Evolutionary conservation across 2,797 vertebrate species (phyloP), one percentile per base, ranked within the genome.

Genomic region (Saxicola maurus): DNA sequence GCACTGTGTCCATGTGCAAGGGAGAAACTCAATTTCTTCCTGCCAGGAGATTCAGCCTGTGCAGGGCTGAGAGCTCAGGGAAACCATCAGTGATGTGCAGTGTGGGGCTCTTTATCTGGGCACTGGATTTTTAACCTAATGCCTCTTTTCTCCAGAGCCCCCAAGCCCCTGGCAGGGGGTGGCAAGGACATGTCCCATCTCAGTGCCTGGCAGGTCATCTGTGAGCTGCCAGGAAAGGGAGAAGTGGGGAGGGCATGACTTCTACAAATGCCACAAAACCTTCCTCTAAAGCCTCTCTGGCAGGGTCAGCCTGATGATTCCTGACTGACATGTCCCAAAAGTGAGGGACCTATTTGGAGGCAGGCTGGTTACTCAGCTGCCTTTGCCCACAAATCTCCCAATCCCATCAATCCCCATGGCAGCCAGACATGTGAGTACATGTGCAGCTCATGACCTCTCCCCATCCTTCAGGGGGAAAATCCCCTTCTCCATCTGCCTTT

Each of bases 401-500:
- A 6, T 7, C 31, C 1, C 4, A 23, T 3, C 0, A 2, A 8
- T 25, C 7, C 38, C 42, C 7, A 17, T 0, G 56, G 35, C 45
- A 66, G 62, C n/a, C 1, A 0, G 8, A 14, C 38, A 10, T 0
- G 0, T 1, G 15, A 27, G 42, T 3, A 5, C 74, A 62, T 2
- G 1, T 45, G 66, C 23, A 59, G 65, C 31, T 49, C 73, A 6
- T 19, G 28, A 31, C 31, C 43, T 71, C 31, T 83, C 17, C 49
- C 11, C 27, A 40, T 33, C 37, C 48, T 68, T 17, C 2, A 11
- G 20, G 51, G 38, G 3, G 17, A 2, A 7, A 56, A 49, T 24
- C 27, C 38, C 48, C 37, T 68, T 51, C n/a, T 60, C 45, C 33
- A 2, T 1, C 11, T 9, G 28, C 61, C 53, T 49, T 71, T 31